Conservation (phyloP, 2,113 vertebrate species). For the Pundamilia nyererei region DNA sequence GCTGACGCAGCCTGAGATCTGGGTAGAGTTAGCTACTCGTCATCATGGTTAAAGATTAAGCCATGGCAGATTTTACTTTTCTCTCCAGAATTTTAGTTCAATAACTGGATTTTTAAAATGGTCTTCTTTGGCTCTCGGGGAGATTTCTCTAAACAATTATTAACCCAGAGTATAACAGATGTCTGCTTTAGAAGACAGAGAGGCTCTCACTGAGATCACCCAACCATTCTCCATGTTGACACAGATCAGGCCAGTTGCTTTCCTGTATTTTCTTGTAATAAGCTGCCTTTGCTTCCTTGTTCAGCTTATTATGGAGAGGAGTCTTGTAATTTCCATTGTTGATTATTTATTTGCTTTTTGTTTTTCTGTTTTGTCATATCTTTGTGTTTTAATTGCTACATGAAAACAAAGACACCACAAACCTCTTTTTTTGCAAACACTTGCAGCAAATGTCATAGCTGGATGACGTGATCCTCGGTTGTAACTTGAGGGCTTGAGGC, state of each 20-base stretch:
- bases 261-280: background rate
- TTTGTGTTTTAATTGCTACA: background rate
- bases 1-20: accelerated
- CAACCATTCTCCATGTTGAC: background rate
- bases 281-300: background rate
- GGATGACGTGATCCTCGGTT: background rate
- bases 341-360: background rate
- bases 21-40: background rate
- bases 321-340: background rate
- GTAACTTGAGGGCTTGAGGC: background rate
- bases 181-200: background rate
- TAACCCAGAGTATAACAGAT: background rate
- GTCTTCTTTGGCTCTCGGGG: background rate
- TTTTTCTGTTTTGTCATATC: background rate
- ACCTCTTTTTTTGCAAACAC: background rate
- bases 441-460: background rate
- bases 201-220: background rate
- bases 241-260: background rate
- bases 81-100: background rate
- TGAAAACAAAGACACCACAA: background rate
- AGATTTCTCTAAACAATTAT: background rate
- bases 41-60: background rate
- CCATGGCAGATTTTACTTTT: background rate
- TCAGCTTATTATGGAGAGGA: accelerated
- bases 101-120: background rate